Evolutionary conservation across 2,888 invertebrate genomes (phyloP).

Genomic region (Nesidiocoris tenuis): DNA sequence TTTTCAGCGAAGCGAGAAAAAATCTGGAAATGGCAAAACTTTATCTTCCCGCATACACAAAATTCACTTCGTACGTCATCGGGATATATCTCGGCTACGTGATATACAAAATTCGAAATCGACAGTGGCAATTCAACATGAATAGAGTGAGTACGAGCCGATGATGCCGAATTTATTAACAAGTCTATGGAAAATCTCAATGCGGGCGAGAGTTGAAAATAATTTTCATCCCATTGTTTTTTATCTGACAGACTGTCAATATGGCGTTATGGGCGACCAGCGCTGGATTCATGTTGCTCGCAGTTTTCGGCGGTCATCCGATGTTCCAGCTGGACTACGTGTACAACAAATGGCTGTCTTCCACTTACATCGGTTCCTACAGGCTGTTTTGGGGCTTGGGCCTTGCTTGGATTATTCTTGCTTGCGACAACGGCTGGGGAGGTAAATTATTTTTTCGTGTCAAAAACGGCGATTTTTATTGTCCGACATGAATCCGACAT

Average conservation of each 20-base stretch:
- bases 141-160: constrained; percentile 16
- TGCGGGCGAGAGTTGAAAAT: too few species aligned
- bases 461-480: too few species aligned
- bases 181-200: too few species aligned
- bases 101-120: constrained; percentile 51
- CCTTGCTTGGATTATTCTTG: constrained; percentile 59
- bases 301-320: constrained; percentile 52
- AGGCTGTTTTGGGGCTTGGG: constrained; percentile 57
- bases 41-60: constrained; percentile 54
- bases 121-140: neutral
- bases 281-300: constrained; percentile 49
- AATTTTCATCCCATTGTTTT: too few species aligned
- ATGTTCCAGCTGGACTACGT: constrained; percentile 53
- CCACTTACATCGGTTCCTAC: constrained; percentile 56
- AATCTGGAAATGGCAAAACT: constrained; percentile 45
- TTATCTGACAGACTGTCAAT: constrained; percentile 5
- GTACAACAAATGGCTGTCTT: constrained; percentile 54
- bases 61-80: constrained; percentile 54
- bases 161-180: too few species aligned
- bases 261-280: constrained; percentile 47
- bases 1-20: constrained; percentile 41
- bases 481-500: too few species aligned
- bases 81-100: constrained; percentile 54
- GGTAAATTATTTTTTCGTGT: constrained; percentile 53
- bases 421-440: constrained; percentile 58